Evolutionary conservation across 2,888 invertebrate genomes (phyloP), one percentile per base, ranked within the genome.

Genomic region (Polyploca ridens): DNA sequence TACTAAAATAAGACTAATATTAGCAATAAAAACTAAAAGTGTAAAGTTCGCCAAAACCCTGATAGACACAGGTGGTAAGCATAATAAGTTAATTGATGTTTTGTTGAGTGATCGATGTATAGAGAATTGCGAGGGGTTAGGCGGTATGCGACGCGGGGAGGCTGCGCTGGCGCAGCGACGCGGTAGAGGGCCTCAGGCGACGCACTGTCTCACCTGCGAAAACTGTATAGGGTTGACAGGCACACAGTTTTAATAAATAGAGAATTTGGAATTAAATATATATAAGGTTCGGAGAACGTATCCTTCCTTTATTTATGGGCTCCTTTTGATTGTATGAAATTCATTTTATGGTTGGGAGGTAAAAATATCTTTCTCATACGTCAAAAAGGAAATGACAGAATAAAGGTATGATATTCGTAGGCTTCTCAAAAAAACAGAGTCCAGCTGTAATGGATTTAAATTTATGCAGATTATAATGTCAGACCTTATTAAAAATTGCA

Each of bases 81-180:
- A 81, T 84, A 86, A 84, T 89, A 86, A 86, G 84, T 87, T 92
- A 92, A 91, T 91, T 91, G 88, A 81, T 79, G 88, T 89, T 84
- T 88, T 59, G 68, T 72, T 82, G 83, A 84, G 85, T 85, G 89
- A 90, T 90, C 88, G 88, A 91, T 90, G 86, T 86, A 82, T 81
- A 74, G 79, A 66, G 77, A 73, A 75, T 70, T 78, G 81, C 69
- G 73, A 66, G 70, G 64, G 65, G 63, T 66, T 61, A 66, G 66
- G 63, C 62, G 27, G 62, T 58, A 64, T 65, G 68, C 61, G 66
- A 67, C 54, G 73, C 69, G 73, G 73, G 81, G 75, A 75, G 75
- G 78, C 73, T 81, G 88, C 85, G 86, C 86, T 74, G 76, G 82
- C 83, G 83, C 85, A 84, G 79, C 86, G 85, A 81, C 85, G 85